Percentiles rank a stretch among this genome's conserved stretches.
phyloP scores from a whole-genome alignment of 2,888 invertebrate species.

The Nesidiocoris tenuis region DNA sequence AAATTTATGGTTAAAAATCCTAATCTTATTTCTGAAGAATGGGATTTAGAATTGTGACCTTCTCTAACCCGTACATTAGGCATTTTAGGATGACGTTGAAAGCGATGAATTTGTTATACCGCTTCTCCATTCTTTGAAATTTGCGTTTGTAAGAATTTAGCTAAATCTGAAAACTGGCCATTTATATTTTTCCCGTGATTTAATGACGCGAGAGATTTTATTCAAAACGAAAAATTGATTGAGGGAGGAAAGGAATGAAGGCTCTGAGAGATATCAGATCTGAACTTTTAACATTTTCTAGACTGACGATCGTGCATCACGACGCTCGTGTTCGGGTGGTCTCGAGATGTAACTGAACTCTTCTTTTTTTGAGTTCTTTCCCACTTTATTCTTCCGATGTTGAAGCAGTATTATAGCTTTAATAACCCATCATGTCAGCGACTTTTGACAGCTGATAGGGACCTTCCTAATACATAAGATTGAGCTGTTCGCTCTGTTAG shows the following conservation, averaged over 20 bases:
- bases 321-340: constrained; percentile 34
- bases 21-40: no score
- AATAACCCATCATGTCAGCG: constrained; percentile 26
- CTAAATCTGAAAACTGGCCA: no score
- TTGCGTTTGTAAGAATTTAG: no score
- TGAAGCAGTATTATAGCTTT: neutral
- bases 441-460: constrained; percentile 9
- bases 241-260: neutral
- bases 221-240: constrained; percentile 1
- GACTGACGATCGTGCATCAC: constrained; percentile 43
- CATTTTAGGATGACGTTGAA: no score
- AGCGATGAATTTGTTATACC: no score
- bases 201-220: neutral
- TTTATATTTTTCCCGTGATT: no score
- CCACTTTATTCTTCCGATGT: neutral
- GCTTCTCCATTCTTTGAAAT: no score
- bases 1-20: no score
- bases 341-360: neutral
- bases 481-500: no score
- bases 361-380: neutral
- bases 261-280: neutral
- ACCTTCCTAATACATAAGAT: no score
- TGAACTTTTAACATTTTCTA: constrained; percentile 38
- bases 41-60: no score
- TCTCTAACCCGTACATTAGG: no score